Conservation (phyloP, 2,888 invertebrate species). For the Mimas tiliae region DNA sequence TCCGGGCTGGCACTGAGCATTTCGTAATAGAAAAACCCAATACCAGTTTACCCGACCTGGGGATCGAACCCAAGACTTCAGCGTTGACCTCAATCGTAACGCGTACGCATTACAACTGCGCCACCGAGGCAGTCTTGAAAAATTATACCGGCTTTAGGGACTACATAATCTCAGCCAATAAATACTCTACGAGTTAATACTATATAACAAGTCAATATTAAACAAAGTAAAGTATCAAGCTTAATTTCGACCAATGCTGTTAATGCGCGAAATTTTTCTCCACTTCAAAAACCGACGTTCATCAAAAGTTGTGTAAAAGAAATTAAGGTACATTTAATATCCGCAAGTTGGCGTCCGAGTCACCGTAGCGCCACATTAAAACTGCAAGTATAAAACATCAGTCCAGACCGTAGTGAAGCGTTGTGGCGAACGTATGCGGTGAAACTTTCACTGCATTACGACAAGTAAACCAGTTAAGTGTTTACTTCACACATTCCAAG, state of each 20-base stretch:
- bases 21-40: too few relatives aligned
- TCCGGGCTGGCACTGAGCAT: too few relatives aligned
- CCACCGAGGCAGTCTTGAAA: too few relatives aligned
- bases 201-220: too few relatives aligned
- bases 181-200: too few relatives aligned
- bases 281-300: constrained; percentile 2
- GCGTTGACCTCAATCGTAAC: too few relatives aligned
- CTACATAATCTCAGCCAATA: too few relatives aligned
- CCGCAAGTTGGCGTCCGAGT: constrained; percentile 34
- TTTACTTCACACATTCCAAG: constrained; percentile 79
- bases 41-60: too few relatives aligned
- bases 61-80: too few relatives aligned
- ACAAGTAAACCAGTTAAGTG: constrained; percentile 80
- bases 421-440: constrained; percentile 64
- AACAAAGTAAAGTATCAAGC: too few relatives aligned
- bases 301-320: constrained; percentile 39
- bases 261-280: neutral
- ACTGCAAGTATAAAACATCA: constrained; percentile 72
- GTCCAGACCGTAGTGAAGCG: constrained; percentile 53
- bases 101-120: too few relatives aligned
- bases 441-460: constrained; percentile 77
- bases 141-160: too few relatives aligned
- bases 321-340: constrained; percentile 38
- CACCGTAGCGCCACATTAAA: constrained; percentile 65
- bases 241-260: neutral